phyloP scores from a whole-genome alignment of 2,113 vertebrate species.

The Mormyrus lacerda region DNA sequence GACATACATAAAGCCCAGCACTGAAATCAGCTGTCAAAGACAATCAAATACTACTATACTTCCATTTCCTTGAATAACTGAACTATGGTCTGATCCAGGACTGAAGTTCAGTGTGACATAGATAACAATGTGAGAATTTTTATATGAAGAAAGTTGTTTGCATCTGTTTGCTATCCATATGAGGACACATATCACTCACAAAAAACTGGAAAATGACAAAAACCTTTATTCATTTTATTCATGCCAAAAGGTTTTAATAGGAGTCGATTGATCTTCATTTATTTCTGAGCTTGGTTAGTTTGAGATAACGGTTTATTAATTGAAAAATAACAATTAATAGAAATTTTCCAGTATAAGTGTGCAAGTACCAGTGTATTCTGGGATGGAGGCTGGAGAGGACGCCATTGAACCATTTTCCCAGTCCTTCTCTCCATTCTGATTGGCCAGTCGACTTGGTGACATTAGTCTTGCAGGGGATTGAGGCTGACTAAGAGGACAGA shows the following conservation, averaged over 20 bases:
- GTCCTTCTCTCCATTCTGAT: conserved; percentile 69
- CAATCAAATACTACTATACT: not conserved
- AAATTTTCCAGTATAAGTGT: not conserved
- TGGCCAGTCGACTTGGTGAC: conserved; percentile 60
- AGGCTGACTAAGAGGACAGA: conserved; percentile 42
- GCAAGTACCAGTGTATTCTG: conserved; percentile 77
- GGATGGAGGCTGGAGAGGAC: conserved; percentile 68
- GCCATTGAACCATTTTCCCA: conserved; percentile 69
- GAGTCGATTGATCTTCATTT: not conserved
- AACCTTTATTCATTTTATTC: no score
- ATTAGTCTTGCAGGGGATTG: conserved; percentile 63
- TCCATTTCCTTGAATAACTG: not conserved
- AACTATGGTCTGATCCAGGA: not conserved
- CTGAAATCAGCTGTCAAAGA: not conserved
- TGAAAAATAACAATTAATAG: not conserved
- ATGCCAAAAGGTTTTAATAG: not conserved
- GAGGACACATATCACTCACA: not conserved
- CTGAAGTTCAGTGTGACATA: not conserved
- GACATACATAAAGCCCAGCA: not conserved
- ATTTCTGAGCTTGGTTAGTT: not conserved
- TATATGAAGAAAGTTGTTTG: not conserved
- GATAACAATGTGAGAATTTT: not conserved
- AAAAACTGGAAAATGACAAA: not conserved
- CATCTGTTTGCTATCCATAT: not conserved
- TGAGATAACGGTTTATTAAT: not conserved